Percentiles rank a stretch among this genome's conserved stretches.
phyloP scores from a whole-genome alignment of 2,113 vertebrate genomes.

The Nycticebus coucang region DNA sequence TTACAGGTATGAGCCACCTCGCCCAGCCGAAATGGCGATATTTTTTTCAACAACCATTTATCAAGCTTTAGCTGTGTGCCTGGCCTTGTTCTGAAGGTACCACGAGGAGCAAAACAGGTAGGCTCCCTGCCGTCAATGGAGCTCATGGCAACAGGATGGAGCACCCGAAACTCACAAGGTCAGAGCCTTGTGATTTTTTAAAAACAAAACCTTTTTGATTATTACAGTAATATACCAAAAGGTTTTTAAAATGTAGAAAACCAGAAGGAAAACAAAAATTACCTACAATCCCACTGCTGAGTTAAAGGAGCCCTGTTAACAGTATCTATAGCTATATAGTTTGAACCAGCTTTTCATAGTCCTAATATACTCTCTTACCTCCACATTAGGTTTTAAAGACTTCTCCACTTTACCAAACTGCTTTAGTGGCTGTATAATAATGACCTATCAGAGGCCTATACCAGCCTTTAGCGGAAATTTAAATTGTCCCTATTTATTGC shows the following conservation, averaged over 20 bases:
- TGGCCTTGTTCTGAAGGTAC: not conserved
- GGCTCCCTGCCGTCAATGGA: fast-evolving
- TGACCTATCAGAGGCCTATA: not conserved
- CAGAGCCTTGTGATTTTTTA: not conserved
- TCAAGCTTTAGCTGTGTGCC: fast-evolving
- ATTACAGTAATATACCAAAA: not conserved
- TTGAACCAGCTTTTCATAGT: not conserved
- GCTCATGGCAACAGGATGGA: not conserved
- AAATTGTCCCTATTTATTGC: not conserved
- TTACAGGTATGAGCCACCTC: too few species aligned
- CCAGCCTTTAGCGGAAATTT: not conserved
- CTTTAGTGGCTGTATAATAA: not conserved
- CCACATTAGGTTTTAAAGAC: not conserved
- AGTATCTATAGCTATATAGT: not conserved
- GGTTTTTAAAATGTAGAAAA: not conserved
- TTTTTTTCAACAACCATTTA: not conserved
- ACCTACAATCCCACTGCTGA: not conserved
- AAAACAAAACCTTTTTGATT: not conserved
- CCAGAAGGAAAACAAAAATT: not conserved
- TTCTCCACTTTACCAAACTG: not conserved
- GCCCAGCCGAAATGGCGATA: not conserved
- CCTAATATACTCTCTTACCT: not conserved
- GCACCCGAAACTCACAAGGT: not conserved
- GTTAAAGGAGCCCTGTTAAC: not conserved
- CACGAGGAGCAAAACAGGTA: fast-evolving